Evolutionary conservation across 2,888 invertebrate species (phyloP).

Genomic region (Aromia moschata): DNA sequence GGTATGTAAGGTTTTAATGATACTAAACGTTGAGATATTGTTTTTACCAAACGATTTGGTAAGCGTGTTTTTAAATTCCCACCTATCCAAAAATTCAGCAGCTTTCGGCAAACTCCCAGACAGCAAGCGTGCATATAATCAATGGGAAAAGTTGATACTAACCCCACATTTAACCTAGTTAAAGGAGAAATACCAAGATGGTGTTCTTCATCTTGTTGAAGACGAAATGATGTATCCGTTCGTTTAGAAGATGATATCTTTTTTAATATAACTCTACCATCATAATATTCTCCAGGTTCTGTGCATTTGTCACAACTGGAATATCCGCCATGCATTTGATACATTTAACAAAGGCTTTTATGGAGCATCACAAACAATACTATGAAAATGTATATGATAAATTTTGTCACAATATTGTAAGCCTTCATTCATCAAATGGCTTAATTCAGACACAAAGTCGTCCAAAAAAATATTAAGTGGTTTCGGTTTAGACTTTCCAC

Average conservation of each 20-base stretch:
- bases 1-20: slow-evolving; percentile 12
- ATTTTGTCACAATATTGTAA: too few relatives aligned
- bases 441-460: too few relatives aligned
- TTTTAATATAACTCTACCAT: slow-evolving; percentile 16
- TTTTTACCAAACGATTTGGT: slow-evolving; percentile 7
- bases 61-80: slow-evolving; percentile 22
- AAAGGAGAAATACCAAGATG: slow-evolving; percentile 24
- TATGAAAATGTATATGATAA: too few relatives aligned
- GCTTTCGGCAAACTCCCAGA: slow-evolving; percentile 15
- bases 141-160: slow-evolving; percentile 11
- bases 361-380: too few relatives aligned
- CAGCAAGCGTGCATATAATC: slow-evolving; percentile 25
- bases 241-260: not conserved
- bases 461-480: too few relatives aligned
- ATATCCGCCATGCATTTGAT: slow-evolving; percentile 29
- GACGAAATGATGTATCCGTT: slow-evolving; percentile 16
- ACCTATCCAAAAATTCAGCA: slow-evolving; percentile 20
- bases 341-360: slow-evolving; percentile 31
- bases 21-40: slow-evolving; percentile 1
- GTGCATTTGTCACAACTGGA: slow-evolving; percentile 28
- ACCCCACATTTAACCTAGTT: slow-evolving; percentile 15
- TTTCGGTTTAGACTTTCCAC: slow-evolving; percentile 28
- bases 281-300: slow-evolving; percentile 16
- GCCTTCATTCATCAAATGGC: too few relatives aligned
- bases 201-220: slow-evolving; percentile 22